These are phyloP conservation scores for Euschistus heros DNA, from an alignment of 1,140 invertebrate genomes.

Conservation along the genomic window DNA sequence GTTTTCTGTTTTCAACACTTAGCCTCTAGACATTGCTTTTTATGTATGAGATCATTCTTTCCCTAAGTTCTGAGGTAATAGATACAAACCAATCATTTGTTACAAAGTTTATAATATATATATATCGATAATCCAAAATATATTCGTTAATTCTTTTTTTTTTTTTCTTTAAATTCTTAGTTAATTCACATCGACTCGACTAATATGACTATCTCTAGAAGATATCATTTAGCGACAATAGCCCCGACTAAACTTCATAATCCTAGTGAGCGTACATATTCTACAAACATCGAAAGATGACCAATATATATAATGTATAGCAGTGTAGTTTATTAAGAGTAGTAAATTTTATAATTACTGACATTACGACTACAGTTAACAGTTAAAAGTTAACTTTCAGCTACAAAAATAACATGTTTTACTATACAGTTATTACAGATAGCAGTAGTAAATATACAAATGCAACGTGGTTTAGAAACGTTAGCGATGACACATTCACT, in stretches of 20 bases:
- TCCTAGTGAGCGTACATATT: constrained; percentile 17
- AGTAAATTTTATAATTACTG: background rate
- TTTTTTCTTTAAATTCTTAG: background rate
- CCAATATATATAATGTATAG: constrained; percentile 7
- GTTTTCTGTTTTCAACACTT: background rate
- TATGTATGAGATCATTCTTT: constrained; percentile 3
- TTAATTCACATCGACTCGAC: constrained; percentile 5
- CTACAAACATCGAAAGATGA: constrained; percentile 15
- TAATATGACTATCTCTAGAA: background rate
- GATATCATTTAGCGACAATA: background rate
- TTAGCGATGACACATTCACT: constrained; percentile 17
- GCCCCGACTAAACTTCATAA: constrained; percentile 4
- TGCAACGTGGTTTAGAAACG: constrained; percentile 11
- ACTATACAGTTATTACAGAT: constrained; percentile 4
- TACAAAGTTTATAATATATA: background rate
- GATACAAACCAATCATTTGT: background rate
- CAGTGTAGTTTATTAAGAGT: background rate
- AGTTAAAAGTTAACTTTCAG: background rate
- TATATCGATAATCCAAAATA: constrained; percentile 10
- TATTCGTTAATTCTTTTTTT: constrained; percentile 1
- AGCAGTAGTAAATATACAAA: constrained; percentile 4
- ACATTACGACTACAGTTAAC: background rate
- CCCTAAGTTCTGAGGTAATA: constrained; percentile 5
- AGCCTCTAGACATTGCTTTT: background rate
- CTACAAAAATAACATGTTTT: constrained; percentile 20